phyloP scores from a whole-genome alignment of 2,888 invertebrate genomes.

The Conus canariensis region DNA sequence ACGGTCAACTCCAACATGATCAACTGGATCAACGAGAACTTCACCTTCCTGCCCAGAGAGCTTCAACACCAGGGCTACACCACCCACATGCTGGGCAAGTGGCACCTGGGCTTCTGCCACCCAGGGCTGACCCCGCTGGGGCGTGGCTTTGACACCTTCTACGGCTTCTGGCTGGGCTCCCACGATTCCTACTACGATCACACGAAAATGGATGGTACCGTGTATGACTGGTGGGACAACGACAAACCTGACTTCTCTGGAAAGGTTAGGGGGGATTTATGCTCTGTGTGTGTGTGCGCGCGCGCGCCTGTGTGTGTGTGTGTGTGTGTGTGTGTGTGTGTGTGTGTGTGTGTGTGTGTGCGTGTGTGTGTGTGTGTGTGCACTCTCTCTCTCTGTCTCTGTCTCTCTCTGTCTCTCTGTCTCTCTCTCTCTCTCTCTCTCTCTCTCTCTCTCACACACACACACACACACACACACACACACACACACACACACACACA shows the following conservation, averaged over 20 bases:
- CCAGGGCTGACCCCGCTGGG: not conserved
- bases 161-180: not conserved
- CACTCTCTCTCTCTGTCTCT: too few species aligned
- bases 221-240: slow-evolving; percentile 32
- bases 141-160: slow-evolving; percentile 27
- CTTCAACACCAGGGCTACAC: not conserved
- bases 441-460: too few species aligned
- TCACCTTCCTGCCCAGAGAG: slow-evolving; percentile 6
- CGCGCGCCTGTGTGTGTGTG: too few species aligned
- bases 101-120: slow-evolving; percentile 37
- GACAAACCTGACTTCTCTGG: slow-evolving; percentile 15
- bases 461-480: too few species aligned
- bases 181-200: slow-evolving; percentile 23
- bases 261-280: not conserved
- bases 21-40: slow-evolving; percentile 9
- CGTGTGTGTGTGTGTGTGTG: too few species aligned
- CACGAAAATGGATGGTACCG: not conserved
- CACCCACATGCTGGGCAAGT: slow-evolving; percentile 36
- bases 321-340: too few species aligned
- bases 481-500: too few species aligned
- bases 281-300: too few species aligned
- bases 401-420: too few species aligned
- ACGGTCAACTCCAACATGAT: not conserved
- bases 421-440: too few species aligned
- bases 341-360: too few species aligned